Evolutionary conservation across 2,113 vertebrate species (phyloP).

Genomic region (Laticauda laticaudata): DNA sequence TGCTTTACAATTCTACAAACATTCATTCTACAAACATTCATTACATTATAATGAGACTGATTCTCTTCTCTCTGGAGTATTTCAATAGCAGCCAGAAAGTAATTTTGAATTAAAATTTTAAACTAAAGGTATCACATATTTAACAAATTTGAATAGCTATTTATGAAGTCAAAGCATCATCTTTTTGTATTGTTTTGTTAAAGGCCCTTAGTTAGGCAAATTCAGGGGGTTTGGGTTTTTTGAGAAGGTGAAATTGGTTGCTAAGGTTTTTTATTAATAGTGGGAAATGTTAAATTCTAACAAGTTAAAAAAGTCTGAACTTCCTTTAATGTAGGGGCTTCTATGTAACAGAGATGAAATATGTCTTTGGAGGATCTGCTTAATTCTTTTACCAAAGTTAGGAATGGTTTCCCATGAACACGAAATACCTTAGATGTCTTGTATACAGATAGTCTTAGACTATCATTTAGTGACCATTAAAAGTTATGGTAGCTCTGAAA

Average conservation of each 20-base stretch:
- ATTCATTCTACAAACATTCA: not conserved
- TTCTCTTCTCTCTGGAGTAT: not conserved
- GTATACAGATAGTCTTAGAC: not conserved
- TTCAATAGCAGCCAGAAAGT: conserved; percentile 11
- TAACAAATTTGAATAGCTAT: conserved; percentile 33
- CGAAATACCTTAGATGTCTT: not conserved
- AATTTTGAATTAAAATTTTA: conserved; percentile 27
- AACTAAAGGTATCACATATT: conserved; percentile 32
- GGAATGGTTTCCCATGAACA: not conserved
- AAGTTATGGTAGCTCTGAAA: too few relatives aligned
- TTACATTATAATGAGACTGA: not conserved
- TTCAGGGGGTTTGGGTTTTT: conserved; percentile 24
- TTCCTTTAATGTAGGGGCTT: not conserved
- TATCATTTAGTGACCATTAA: too few relatives aligned
- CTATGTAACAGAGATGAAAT: conserved; percentile 38
- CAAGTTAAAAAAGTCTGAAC: conserved; percentile 40
- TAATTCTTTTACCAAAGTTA: conserved; percentile 1
- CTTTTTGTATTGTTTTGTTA: conserved; percentile 27
- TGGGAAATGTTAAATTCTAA: conserved; percentile 39
- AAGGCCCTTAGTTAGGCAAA: conserved; percentile 28
- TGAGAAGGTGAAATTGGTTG: conserved; percentile 18
- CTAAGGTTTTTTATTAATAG: not conserved
- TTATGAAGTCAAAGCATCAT: conserved; percentile 17
- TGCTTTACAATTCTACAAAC: not conserved
- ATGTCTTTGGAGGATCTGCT: conserved; percentile 28